Percentiles rank a stretch among this genome's conserved stretches.
phyloP scores from a whole-genome alignment of 1,140 invertebrate species.

The Ptiloglossa arizonensis region DNA sequence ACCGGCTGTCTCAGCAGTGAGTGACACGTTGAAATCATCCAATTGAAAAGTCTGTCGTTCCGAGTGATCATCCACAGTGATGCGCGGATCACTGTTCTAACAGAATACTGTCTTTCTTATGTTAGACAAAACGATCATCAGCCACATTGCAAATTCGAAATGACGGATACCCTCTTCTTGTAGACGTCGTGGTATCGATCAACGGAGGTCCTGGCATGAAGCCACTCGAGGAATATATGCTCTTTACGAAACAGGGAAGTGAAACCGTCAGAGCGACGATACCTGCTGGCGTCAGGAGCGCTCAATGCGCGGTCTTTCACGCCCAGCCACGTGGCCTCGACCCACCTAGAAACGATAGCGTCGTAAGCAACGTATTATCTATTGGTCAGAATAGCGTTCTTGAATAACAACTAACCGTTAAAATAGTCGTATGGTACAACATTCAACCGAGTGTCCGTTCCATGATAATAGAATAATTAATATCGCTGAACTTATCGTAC shows the following conservation, averaged over 20 bases:
- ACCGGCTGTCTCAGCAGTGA: constrained; percentile 94
- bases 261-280: constrained; percentile 91
- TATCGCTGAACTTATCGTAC: too few relatives aligned
- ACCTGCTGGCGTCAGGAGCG: constrained; percentile 90
- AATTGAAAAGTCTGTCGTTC: constrained; percentile 9
- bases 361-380: constrained; percentile 81
- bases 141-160: constrained; percentile 46
- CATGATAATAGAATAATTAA: too few relatives aligned
- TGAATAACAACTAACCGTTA: too few relatives aligned
- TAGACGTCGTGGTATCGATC: constrained; percentile 91
- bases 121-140: constrained; percentile 52
- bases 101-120: constrained; percentile 42
- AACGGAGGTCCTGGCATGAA: constrained; percentile 89
- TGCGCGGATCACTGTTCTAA: constrained; percentile 17
- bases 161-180: constrained; percentile 52
- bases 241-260: constrained; percentile 90
- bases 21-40: constrained; percentile 66
- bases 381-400: too few relatives aligned
- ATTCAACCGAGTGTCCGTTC: too few relatives aligned
- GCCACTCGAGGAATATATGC: constrained; percentile 93
- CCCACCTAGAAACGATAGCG: constrained; percentile 86
- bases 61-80: neutral
- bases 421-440: too few relatives aligned
- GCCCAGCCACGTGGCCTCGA: constrained; percentile 83
- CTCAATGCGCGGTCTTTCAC: constrained; percentile 90